Base-by-base conservation (phyloP, 2,888 invertebrate genomes). In the Caradrina kadenii region DNA sequence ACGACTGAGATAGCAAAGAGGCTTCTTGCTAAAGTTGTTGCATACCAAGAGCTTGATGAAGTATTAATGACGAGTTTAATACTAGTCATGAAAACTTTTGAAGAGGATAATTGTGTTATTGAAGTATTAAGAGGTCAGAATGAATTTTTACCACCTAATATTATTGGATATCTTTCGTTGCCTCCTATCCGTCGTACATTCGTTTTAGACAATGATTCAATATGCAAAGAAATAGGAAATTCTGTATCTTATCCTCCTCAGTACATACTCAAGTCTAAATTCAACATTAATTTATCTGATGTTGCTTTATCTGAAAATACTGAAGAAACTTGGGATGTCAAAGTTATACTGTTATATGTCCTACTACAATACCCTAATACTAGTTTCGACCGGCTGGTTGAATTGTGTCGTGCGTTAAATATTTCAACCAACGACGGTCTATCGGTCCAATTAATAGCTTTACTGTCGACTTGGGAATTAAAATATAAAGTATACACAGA, bases 241-340 rank as follows among this genome's bases (percentile, higher is more conserved):
- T 78, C 89, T 64, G 84, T 90, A 52, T 85, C 92, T 4, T 94
- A 91, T 81, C 92, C 94, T 56, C 95, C 95, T 53, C 93, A 93
- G 71, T 91, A 93, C 72, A 87, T 94, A 59, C 87, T 96, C 8
- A 94, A 94, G 84, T 87, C 89, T 3, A 95, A 94, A 86, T 96
- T 94, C 77, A 93, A 94, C 80, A 93, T 96, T 19, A 93, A 94
- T 85, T 88, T 95, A 69, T 88, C 92, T 22, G 94, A 95, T 76
- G 89, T 96, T 70, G 89, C 92, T 64, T 85, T 95, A 58, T 92
- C 94, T n/a, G 95, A 94, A 82, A 91, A 89, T 74, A 92, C 90
- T 49, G 96, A 95, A 87, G 94, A 94, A 87, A 95, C 95, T 22
- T 95, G 94, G 94, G 94, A 96, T 88, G 92, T 91, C 0, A 95